A percentile compares a stretch with the other conserved stretches of the same genome.
Conservation (phyloP, 2,113 vertebrate genomes). For the Gnathochromis pfefferi region DNA sequence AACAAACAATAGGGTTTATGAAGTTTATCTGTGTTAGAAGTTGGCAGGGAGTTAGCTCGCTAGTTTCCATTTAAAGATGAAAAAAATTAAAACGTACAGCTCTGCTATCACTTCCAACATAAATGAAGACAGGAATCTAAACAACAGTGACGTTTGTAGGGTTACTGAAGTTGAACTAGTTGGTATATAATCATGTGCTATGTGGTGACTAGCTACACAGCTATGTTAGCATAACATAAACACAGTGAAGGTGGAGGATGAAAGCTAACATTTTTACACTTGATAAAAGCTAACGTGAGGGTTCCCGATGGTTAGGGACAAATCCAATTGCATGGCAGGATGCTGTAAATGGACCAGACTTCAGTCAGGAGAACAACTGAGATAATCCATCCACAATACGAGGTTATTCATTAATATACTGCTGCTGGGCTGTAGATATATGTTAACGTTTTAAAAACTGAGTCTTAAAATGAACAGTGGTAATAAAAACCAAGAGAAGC, state of each 20-base stretch:
- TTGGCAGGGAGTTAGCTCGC: neutral
- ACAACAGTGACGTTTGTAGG: neutral
- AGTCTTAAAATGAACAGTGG: neutral
- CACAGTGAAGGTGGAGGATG: neutral
- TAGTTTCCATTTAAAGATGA: neutral
- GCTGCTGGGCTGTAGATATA: neutral
- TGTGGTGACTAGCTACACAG: neutral
- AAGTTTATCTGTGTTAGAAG: neutral
- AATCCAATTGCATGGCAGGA: neutral
- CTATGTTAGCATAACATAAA: neutral
- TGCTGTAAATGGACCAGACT: neutral
- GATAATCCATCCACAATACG: neutral
- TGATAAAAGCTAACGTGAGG: neutral
- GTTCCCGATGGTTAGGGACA: neutral
- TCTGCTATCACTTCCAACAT: neutral
- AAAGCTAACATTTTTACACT: neutral
- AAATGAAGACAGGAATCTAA: neutral
- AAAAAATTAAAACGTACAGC: neutral
- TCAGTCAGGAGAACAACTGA: neutral
- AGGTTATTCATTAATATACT: neutral
- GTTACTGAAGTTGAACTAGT: neutral
- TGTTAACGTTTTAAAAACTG: neutral
- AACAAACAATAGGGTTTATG: neutral
- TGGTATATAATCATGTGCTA: neutral
- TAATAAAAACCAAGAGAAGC: neutral